These are phyloP conservation scores for Hippopotamyrus pictus DNA, from an alignment of 2,797 vertebrate species.

Conservation along the genomic window DNA sequence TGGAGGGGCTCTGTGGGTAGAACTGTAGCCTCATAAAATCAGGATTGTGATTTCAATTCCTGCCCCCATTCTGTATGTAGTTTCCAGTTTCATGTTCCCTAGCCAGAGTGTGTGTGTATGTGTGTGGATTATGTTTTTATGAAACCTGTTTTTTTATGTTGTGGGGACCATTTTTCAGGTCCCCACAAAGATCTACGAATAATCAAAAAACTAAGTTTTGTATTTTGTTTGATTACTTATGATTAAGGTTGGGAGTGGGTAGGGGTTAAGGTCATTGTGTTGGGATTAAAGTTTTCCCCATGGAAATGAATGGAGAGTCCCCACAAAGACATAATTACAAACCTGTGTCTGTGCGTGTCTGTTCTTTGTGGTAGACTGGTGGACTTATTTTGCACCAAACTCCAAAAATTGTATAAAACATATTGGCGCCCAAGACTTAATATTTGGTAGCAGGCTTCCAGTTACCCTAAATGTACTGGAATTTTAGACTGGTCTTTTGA, in stretches of 20 bases:
- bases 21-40: neutral
- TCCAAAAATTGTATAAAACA: neutral
- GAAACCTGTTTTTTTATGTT: no score
- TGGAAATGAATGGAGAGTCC: no score
- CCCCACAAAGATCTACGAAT: no score
- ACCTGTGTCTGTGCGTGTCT: neutral
- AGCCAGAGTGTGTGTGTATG: neutral
- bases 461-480: neutral
- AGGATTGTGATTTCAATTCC: neutral
- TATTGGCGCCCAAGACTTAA: neutral
- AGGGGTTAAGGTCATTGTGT: no score
- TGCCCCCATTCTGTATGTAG: neutral
- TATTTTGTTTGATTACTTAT: no score
- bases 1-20: neutral
- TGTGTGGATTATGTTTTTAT: no score
- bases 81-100: neutral
- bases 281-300: no score
- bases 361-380: neutral
- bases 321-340: no score
- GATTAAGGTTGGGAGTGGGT: no score
- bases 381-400: neutral
- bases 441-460: neutral
- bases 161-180: no score
- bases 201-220: no score
- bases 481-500: neutral